Base-by-base conservation (phyloP, 2,888 invertebrate species). In the Griposia aprilina region DNA sequence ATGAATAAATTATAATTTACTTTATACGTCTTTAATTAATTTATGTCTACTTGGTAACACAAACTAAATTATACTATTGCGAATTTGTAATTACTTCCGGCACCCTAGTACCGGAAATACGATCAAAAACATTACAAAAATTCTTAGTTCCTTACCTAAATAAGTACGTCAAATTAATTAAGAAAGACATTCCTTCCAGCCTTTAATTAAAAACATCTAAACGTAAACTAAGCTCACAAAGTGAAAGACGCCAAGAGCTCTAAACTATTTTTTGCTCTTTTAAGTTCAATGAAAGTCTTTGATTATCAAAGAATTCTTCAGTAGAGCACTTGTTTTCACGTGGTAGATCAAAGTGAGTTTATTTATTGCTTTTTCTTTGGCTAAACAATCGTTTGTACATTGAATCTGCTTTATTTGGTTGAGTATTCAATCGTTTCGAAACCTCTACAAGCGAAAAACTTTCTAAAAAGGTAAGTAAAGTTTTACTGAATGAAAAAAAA, bases 151-250 rank as follows among this genome's bases (percentile, higher is more conserved):
- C 36, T 20, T 20, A 63, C n/a, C 15, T 26, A 52, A 48, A 36
- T 45, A 68, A 59, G n/a, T 76, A 57, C 50, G 13, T 50, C 7
- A 70, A 83, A 74, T 75, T 75, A 84, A 84, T 72, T 79, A 81
- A 84, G 80, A 66, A 62, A 81, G 62, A 66, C 50, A 74, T 59
- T 57, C 57, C 62, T 72, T 52, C 5, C 15, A 10, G n/a, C 57
- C n/a, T n/a, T 81, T 85, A 85, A 83, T 83, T 76, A 80, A 85
- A 84, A 80, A 74, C 78, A 80, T 87, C 45, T 66, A 69, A 80
- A 83, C 41, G 62, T 41, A 70, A 36, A 71, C 74, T 57, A 73
- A 76, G 70, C 45, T 67, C 30, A 67, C 68, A 71, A 60, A 80
- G 45, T n/a, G 26, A 60, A 85, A 65, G 59, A 59, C 69, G 81